Percentiles rank a stretch among this genome's conserved stretches.
Conservation (phyloP, 2,797 vertebrate species). For the Sebastes miniatus region DNA sequence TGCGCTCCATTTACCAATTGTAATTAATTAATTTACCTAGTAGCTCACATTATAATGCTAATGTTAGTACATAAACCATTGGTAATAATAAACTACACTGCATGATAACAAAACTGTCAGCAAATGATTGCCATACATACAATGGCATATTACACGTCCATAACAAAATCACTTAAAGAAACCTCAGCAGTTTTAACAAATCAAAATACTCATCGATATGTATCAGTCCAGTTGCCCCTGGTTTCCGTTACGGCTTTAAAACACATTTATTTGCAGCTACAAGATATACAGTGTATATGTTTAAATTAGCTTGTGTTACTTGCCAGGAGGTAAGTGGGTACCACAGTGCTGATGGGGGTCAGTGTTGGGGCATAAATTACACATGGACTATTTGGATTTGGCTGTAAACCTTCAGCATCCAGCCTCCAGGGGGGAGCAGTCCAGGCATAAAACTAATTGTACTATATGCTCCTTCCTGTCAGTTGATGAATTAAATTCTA, state of each 20-base stretch:
- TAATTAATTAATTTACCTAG: not conserved
- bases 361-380: slow-evolving; percentile 45
- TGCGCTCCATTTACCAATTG: not conserved
- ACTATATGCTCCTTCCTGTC: slow-evolving; percentile 43
- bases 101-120: not conserved
- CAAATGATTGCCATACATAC: not conserved
- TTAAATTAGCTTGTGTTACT: slow-evolving; percentile 22
- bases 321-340: slow-evolving; percentile 38
- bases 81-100: not conserved
- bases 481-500: slow-evolving; percentile 52
- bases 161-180: not conserved
- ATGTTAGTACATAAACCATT: not conserved
- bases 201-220: not conserved
- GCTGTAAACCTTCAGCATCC: slow-evolving; percentile 32
- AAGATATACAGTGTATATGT: slow-evolving; percentile 15
- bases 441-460: slow-evolving; percentile 51
- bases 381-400: slow-evolving; percentile 37
- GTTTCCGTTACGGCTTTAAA: not conserved
- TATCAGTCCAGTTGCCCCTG: not conserved
- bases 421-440: slow-evolving; percentile 11
- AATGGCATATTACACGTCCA: not conserved
- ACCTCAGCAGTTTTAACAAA: not conserved
- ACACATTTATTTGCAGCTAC: not conserved
- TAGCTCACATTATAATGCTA: not conserved
- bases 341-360: slow-evolving; percentile 41